phyloP scores from a whole-genome alignment of 2,797 vertebrate genomes.

The Gorsachius magnificus region DNA sequence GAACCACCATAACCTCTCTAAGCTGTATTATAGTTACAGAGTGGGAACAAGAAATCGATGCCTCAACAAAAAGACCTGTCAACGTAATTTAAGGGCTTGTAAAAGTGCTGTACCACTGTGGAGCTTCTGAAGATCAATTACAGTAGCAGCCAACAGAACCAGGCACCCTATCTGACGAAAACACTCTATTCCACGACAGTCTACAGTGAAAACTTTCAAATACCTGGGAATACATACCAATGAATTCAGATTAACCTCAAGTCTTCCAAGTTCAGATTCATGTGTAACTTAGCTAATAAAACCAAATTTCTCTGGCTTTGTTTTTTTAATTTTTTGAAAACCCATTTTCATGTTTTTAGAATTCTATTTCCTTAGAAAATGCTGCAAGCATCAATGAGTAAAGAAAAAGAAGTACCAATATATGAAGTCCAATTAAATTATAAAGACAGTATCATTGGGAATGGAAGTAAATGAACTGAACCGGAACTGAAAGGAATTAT shows the following conservation, averaged over 20 bases:
- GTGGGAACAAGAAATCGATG: not conserved
- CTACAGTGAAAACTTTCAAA: not conserved
- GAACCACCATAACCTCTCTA: not conserved
- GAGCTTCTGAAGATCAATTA: not conserved
- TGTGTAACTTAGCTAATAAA: not conserved
- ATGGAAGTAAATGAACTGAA: not conserved
- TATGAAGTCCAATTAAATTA: not conserved
- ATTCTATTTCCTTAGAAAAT: not conserved
- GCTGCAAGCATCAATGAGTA: not conserved
- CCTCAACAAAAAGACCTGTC: not conserved
- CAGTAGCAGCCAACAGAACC: not conserved
- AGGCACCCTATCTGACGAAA: not conserved
- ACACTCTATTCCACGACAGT: not conserved
- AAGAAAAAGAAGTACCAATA: not conserved
- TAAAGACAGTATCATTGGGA: not conserved
- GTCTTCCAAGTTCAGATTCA: not conserved
- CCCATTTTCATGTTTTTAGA: not conserved
- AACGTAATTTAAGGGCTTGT: not conserved
- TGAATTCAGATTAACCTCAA: not conserved
- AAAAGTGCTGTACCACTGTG: not conserved
- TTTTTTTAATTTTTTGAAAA: not conserved
- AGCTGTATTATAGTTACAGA: not conserved
- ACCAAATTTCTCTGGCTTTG: not conserved
- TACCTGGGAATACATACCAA: not conserved
- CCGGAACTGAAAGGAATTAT: not conserved